These are phyloP conservation scores for Anodontia alba DNA, from an alignment of 2,888 invertebrate species.

Conservation along the genomic window DNA sequence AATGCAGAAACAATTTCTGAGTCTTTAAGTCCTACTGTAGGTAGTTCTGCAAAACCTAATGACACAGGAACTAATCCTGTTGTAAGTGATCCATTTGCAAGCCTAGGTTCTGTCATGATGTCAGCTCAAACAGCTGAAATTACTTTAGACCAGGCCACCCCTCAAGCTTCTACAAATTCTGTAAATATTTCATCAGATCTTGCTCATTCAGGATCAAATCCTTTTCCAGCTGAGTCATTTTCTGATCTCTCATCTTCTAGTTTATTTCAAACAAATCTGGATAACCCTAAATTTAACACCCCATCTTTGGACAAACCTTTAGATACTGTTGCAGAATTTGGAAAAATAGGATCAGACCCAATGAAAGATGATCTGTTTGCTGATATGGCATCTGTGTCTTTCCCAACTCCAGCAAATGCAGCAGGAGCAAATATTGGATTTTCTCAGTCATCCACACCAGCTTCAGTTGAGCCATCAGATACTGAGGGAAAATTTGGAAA, in stretches of 20 bases:
- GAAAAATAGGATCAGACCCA: background rate
- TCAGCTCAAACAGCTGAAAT: background rate
- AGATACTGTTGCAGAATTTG: background rate
- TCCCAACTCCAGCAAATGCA: background rate
- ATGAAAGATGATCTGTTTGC: constrained; percentile 15
- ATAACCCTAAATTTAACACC: background rate
- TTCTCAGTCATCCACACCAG: no score
- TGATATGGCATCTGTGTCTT: background rate
- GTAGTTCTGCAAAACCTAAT: background rate
- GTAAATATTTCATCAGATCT: background rate
- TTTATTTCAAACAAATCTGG: no score
- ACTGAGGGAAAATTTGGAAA: background rate
- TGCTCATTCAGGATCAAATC: background rate
- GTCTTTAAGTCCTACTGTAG: background rate
- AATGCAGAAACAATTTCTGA: background rate
- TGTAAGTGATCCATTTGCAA: background rate
- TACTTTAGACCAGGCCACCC: background rate
- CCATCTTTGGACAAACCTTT: background rate
- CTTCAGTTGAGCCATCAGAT: background rate
- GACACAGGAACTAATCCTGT: background rate
- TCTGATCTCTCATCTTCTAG: background rate
- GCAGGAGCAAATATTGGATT: no score
- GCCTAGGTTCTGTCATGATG: background rate
- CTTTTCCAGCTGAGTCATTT: background rate
- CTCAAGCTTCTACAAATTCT: background rate